Conservation (phyloP, 2,797 vertebrate species). For the Danio aesculapii region DNA sequence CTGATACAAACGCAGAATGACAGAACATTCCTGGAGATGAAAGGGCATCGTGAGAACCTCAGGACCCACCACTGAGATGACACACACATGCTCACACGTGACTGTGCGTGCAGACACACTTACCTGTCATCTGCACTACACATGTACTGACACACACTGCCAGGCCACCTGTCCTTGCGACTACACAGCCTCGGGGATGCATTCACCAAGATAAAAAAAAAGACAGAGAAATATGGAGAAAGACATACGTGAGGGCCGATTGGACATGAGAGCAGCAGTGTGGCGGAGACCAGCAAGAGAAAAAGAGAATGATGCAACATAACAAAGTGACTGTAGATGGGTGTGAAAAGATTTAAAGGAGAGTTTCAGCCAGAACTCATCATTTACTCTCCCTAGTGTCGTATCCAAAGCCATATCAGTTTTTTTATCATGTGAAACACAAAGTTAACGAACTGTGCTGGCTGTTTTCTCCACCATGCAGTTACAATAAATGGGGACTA, state of each 20-base stretch:
- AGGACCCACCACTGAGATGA: slow-evolving; percentile 52
- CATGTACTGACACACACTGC: slow-evolving; percentile 10
- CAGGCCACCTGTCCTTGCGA: slow-evolving; percentile 54
- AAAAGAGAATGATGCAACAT: slow-evolving; percentile 33
- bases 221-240: slow-evolving; percentile 15
- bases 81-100: slow-evolving; percentile 35
- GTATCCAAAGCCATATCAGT: not conserved
- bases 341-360: slow-evolving; percentile 21
- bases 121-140: slow-evolving; percentile 41
- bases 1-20: slow-evolving; percentile 56
- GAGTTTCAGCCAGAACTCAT: not conserved
- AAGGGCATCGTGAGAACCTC: slow-evolving; percentile 51
- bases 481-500: not conserved
- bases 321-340: not conserved
- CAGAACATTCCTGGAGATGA: slow-evolving; percentile 55
- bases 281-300: slow-evolving; percentile 5
- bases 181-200: slow-evolving; percentile 39
- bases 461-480: not conserved
- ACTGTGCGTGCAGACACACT: slow-evolving; percentile 24
- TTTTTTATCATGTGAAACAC: slow-evolving; percentile 12
- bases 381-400: not conserved
- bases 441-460: not conserved
- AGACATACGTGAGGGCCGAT: slow-evolving; percentile 9
- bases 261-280: not conserved
- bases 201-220: slow-evolving; percentile 15